Evolutionary conservation across 2,797 vertebrate species (phyloP).

Genomic region (Botia almorhae): DNA sequence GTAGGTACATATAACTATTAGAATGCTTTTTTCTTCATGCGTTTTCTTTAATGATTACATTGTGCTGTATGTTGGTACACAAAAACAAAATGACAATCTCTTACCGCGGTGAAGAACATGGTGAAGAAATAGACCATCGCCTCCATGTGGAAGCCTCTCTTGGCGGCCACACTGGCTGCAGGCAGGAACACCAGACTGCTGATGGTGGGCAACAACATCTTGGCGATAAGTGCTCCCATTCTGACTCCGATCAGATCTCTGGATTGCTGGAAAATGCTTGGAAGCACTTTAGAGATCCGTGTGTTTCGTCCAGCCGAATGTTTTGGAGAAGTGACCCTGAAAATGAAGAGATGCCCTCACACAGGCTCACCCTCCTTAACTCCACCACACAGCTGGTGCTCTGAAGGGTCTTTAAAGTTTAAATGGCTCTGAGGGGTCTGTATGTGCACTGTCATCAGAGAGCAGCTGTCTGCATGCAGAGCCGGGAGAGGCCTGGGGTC

Average conservation of each 20-base stretch:
- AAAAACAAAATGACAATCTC: conserved; percentile 53
- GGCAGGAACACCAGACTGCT: conserved; percentile 94
- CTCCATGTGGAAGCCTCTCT: conserved; percentile 96
- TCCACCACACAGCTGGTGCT: conserved; percentile 71
- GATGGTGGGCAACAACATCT: conserved; percentile 91
- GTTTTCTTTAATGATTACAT: not conserved
- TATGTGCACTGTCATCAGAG: conserved; percentile 65
- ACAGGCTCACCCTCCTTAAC: conserved; percentile 30
- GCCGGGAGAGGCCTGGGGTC: conserved; percentile 36
- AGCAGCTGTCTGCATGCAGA: conserved; percentile 73
- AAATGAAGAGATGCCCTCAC: conserved; percentile 24
- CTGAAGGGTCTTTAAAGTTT: conserved; percentile 80
- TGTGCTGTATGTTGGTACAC: not conserved
- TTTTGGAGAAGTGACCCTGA: not conserved
- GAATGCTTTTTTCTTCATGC: not conserved
- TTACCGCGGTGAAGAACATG: conserved; percentile 95
- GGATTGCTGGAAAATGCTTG: conserved; percentile 14
- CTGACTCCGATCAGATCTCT: conserved; percentile 11
- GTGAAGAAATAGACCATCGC: conserved; percentile 99
- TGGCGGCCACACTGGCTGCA: conserved; percentile 88
- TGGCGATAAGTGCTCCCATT: conserved; percentile 92
- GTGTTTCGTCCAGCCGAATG: conserved; percentile 10
- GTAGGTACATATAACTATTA: no score
- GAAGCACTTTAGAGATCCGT: not conserved
- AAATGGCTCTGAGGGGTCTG: conserved; percentile 72